These are phyloP conservation scores for Zaprionus vittiger DNA, from an alignment of 1,140 invertebrate species.

Conservation along the genomic window DNA sequence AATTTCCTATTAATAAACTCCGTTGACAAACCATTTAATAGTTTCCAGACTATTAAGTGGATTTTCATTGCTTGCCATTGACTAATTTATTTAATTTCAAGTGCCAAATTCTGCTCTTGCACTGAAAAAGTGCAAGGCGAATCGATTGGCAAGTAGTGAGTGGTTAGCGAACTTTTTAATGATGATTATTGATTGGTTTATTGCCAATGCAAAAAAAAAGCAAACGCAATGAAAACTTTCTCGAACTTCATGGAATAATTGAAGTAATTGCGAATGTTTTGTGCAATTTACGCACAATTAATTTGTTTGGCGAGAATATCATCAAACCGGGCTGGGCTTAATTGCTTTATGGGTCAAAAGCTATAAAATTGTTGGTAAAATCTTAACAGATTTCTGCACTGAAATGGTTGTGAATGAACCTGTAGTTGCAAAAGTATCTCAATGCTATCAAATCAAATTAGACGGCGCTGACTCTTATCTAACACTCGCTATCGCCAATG, in stretches of 20 bases:
- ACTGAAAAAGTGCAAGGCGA: constrained; percentile 31
- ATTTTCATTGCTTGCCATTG: constrained; percentile 7
- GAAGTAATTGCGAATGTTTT: constrained; percentile 6
- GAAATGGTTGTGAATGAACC: not conserved
- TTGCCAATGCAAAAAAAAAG: constrained; percentile 14
- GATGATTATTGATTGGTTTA: constrained; percentile 67
- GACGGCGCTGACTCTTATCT: constrained; percentile 10
- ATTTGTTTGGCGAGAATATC: constrained; percentile 12
- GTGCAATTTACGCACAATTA: constrained; percentile 29
- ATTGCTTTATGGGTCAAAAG: constrained; percentile 8
- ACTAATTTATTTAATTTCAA: constrained; percentile 62
- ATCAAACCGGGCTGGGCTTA: not conserved
- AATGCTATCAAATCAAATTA: constrained; percentile 29
- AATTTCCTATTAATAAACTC: not conserved
- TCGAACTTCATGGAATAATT: constrained; percentile 26
- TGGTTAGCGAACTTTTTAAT: constrained; percentile 58
- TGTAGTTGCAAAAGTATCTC: not conserved
- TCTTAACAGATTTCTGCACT: not conserved
- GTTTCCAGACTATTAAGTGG: not conserved
- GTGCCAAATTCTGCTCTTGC: constrained; percentile 23
- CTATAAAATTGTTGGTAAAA: constrained; percentile 7
- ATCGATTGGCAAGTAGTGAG: constrained; percentile 2
- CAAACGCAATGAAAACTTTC: constrained; percentile 32
- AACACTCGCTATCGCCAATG: constrained; percentile 15
- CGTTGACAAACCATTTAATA: not conserved